Percentiles rank a stretch among this genome's conserved stretches.
Conservation (phyloP, 37 sponge, comb jelly and placozoan genomes). For the Oopsacas minuta region DNA sequence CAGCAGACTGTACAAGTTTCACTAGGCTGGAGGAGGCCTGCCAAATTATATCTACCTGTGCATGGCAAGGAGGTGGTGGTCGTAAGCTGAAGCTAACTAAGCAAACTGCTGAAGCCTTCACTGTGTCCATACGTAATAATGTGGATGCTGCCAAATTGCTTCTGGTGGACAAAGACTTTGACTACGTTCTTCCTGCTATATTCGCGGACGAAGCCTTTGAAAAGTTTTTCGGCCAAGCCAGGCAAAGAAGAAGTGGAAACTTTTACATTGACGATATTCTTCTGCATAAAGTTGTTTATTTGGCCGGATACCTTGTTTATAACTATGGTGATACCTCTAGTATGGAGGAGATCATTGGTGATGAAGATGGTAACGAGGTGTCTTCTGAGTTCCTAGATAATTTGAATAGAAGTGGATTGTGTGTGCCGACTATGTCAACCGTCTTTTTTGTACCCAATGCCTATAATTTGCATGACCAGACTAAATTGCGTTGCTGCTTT, state of each 20-base stretch:
- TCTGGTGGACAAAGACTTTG: slow-evolving; percentile 17
- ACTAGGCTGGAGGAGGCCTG: slow-evolving; percentile 19
- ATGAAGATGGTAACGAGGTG: slow-evolving; percentile 20
- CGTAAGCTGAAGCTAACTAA: slow-evolving; percentile 13
- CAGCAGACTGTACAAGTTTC: slow-evolving; percentile 19
- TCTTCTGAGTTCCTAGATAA: no score
- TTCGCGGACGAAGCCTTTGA: slow-evolving; percentile 15
- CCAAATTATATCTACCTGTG: slow-evolving; percentile 19
- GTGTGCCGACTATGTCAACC: no score
- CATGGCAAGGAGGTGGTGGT: slow-evolving; percentile 19
- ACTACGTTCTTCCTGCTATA: slow-evolving; percentile 19
- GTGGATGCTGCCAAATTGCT: slow-evolving; percentile 17
- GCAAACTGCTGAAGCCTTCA: slow-evolving; percentile 17
- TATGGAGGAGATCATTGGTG: slow-evolving; percentile 16
- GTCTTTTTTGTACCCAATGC: no score
- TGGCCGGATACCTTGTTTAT: background rate
- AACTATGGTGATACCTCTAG: slow-evolving; percentile 10
- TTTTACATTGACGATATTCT: background rate
- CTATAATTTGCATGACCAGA: no score
- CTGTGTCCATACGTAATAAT: slow-evolving; percentile 13
- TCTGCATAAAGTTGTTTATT: slow-evolving; percentile 1
- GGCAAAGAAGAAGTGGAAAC: slow-evolving; percentile 17
- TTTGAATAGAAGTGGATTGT: no score
- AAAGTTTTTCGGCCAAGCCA: background rate
- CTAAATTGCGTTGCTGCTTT: no score